Percentiles rank a stretch among this genome's conserved stretches.
Conservation (phyloP, 1,140 invertebrate species). For the Elymnias hypermnestra region DNA sequence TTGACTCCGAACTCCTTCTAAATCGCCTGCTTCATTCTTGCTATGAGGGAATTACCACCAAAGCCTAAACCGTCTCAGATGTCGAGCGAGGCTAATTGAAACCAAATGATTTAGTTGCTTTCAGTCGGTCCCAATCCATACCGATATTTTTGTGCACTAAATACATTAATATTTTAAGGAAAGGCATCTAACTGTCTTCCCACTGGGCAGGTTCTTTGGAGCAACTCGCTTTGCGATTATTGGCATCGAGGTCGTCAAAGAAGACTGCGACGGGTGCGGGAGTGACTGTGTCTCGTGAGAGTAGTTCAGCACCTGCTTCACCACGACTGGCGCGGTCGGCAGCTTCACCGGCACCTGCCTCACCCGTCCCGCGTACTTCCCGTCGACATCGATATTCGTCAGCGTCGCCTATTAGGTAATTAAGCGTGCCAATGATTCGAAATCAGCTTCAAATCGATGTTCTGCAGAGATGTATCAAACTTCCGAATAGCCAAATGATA, state of each 20-base stretch:
- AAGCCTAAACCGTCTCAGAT: no score
- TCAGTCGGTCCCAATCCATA: no score
- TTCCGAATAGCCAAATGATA: no score
- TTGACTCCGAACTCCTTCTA: no score
- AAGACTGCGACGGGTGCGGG: slow-evolving; percentile 11
- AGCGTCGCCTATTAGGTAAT: slow-evolving; percentile 85
- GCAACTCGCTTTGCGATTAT: slow-evolving; percentile 52
- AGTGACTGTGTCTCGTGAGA: slow-evolving; percentile 30
- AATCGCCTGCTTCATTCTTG: no score
- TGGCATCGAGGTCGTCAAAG: slow-evolving; percentile 36
- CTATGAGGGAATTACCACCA: no score
- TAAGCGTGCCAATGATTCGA: no score
- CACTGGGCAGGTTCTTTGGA: slow-evolving; percentile 49
- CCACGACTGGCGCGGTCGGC: slow-evolving; percentile 80
- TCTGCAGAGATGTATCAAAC: no score
- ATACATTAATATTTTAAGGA: not conserved
- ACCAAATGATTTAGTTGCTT: no score
- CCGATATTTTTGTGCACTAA: no score
- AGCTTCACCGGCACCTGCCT: slow-evolving; percentile 83
- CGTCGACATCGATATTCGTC: slow-evolving; percentile 84
- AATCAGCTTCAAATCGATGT: no score
- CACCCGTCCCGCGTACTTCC: slow-evolving; percentile 82
- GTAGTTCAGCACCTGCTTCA: slow-evolving; percentile 76
- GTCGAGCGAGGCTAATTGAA: no score
- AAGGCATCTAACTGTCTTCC: not conserved